Base-by-base conservation (phyloP, 2,797 vertebrate species). In the Linurgus olivaceus region DNA sequence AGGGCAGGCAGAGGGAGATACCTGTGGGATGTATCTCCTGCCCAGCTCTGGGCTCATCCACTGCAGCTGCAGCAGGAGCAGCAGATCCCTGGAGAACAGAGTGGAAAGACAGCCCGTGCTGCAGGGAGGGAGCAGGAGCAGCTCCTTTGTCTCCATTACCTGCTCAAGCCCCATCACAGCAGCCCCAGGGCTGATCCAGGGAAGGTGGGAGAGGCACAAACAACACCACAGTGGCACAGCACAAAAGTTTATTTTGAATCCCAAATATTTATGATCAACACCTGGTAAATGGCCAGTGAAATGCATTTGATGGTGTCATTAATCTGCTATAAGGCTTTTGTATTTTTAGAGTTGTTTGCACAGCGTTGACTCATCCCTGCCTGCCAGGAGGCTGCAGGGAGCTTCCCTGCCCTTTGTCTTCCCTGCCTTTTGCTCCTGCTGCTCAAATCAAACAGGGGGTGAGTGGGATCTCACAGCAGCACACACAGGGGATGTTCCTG, bases 391-490 rank as follows among this genome's bases (percentile, higher is more conserved):
- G 77, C 89, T 85, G 75, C 63, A 1, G 61, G 23, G 73, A 70
- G 51, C 90, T 93, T 67, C 93, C 80, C 79, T 85, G 92, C 86
- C 90, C 86, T 79, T 88, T 82, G 74, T 78, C 72, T 90, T 13
- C 48, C 8, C 35, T 58, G 84, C 82, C 29, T 63, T 57, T 54
- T 57, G 4, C 77, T 75, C 33, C 70, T n/a, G 80, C 80, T 42
- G 90, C 78, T 90, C 76, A 2, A 16, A 76, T n/a, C 50, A 5
- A 47, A 12, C 17, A 1, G 48, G 37, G 38, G 23, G 35, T 42
- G 59, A 45, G 33, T 25, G 15, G 28, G 7, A 28, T 55, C 79
- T 54, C 70, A 2, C 28, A 15, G 31, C 57, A 40, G 18, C 78
- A 38, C 35, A 2, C 33, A 6, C 66, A 28, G 47, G 59, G 18